phyloP scores from a whole-genome alignment of 2,888 invertebrate genomes.

The Orchestes rusci region DNA sequence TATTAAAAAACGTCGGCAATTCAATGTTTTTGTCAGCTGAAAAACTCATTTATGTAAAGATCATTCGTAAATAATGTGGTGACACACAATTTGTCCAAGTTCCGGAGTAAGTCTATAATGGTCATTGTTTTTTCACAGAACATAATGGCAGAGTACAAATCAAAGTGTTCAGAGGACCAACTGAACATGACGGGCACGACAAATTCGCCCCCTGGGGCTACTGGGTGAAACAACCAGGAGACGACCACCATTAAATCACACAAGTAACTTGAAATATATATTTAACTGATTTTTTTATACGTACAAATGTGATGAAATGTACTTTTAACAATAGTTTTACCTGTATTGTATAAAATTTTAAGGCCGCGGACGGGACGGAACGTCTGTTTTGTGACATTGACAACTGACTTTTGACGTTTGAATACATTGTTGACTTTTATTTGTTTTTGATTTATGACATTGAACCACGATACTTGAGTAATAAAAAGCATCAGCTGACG shows the following conservation, averaged over 20 bases:
- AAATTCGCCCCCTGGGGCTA: conserved; percentile 65
- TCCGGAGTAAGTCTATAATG: too few species aligned
- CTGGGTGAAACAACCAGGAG: conserved; percentile 65
- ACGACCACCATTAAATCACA: conserved; percentile 39
- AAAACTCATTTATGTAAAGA: too few species aligned
- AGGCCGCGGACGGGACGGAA: conserved; percentile 26
- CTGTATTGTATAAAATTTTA: conserved; percentile 9
- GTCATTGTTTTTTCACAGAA: not conserved
- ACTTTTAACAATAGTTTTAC: conserved; percentile 20
- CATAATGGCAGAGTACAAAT: conserved; percentile 56
- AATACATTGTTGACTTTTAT: too few species aligned
- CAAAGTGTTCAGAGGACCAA: conserved; percentile 66
- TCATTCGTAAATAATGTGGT: too few species aligned
- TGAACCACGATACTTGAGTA: too few species aligned
- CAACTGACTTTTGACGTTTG: too few species aligned
- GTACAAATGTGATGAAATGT: conserved; percentile 37
- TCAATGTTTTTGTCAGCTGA: too few species aligned
- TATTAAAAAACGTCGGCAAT: too few species aligned
- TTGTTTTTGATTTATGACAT: too few species aligned
- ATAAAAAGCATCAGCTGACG: too few species aligned
- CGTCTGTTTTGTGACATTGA: too few species aligned
- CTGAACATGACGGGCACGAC: conserved; percentile 50
- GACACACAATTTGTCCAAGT: too few species aligned
- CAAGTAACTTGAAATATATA: conserved; percentile 39
- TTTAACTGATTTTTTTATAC: conserved; percentile 34